Evolutionary conservation across 1,140 invertebrate species (phyloP), one percentile per base, ranked within the genome.

Genomic region (Drosophila rufa): DNA sequence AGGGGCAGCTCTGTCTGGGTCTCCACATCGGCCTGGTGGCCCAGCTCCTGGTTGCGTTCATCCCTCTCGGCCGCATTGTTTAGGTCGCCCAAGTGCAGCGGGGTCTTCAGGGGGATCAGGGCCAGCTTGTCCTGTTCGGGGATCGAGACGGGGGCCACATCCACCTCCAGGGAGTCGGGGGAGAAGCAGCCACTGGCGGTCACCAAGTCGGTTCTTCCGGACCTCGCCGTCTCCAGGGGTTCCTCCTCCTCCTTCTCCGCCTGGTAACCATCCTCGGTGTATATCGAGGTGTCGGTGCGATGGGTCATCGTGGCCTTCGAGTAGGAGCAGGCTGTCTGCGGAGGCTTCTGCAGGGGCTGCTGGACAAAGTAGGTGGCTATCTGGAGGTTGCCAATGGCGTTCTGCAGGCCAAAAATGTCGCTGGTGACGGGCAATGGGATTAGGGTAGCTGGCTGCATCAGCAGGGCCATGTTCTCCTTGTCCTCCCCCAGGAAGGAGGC

Each of bases 361-460:
- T 92, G 92, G 74, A 92, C 80, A 14, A 91, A 79, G 42, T 92
- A 92, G 0, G 92, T 91, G 70, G 92, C 92, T 17, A 92, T 92
- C 59, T 92, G 92, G 0, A 92, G 74, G 67, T 92, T 92, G 1
- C 92, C 92, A 30, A 92, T 92, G 8, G 91, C 74, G 33, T 92
- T 92, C 40, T 92, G 92, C 7, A 92, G 68, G 0, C 92, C 92
- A 53, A 92, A 92, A 27, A 92, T 91, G 27, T 92, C 92, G 9
- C 62, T 90, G 45, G 92, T 92, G 6, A 92, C 92, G 0, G 92
- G 92, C 56, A 92, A 38, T n/a, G 92, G 92, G 15, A 92, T 92
- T 11, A 94, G 64, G 5, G 93, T 92, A 9, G 93, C 92, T 38
- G 92, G 92, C 61, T 94, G 94, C 73, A 94, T 79, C 4, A 94